Conservation (phyloP, 2,888 invertebrate genomes). For the Microctonus hyperodae region DNA sequence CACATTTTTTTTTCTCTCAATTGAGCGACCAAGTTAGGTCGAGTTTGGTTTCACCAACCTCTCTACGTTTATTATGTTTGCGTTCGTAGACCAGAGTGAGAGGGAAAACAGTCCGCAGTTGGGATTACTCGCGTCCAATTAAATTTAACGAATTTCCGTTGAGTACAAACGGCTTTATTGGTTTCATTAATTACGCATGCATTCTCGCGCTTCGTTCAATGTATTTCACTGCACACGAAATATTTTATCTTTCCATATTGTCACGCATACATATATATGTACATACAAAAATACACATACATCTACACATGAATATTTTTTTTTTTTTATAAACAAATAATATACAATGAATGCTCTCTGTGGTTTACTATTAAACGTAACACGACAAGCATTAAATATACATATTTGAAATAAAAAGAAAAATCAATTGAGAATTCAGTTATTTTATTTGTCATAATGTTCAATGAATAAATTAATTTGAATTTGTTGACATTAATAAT, state of each 20-base stretch:
- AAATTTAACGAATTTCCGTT: conserved; percentile 60
- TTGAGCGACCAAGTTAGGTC: conserved; percentile 3
- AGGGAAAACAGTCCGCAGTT: conserved; percentile 1
- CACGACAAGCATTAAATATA: too few species aligned
- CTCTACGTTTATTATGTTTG: conserved; percentile 29
- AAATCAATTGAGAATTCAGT: too few species aligned
- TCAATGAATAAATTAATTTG: neutral
- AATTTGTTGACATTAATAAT: neutral
- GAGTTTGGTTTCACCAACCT: conserved; percentile 2
- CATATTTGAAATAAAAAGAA: too few species aligned
- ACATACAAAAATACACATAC: too few species aligned
- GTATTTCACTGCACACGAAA: conserved; percentile 7
- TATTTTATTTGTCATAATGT: neutral
- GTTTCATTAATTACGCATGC: conserved; percentile 61
- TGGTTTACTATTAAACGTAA: neutral
- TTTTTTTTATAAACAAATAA: too few species aligned
- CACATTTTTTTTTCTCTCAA: neutral
- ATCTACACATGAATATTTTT: neutral
- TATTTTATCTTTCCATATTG: neutral
- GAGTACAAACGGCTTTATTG: conserved; percentile 55
- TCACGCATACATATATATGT: neutral
- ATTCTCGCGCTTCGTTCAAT: conserved; percentile 31
- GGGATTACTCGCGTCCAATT: conserved; percentile 60
- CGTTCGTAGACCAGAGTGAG: conserved; percentile 10
- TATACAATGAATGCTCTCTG: neutral